phyloP scores from a whole-genome alignment of 2,888 invertebrate species.

The Dolichopus griseipennis region DNA sequence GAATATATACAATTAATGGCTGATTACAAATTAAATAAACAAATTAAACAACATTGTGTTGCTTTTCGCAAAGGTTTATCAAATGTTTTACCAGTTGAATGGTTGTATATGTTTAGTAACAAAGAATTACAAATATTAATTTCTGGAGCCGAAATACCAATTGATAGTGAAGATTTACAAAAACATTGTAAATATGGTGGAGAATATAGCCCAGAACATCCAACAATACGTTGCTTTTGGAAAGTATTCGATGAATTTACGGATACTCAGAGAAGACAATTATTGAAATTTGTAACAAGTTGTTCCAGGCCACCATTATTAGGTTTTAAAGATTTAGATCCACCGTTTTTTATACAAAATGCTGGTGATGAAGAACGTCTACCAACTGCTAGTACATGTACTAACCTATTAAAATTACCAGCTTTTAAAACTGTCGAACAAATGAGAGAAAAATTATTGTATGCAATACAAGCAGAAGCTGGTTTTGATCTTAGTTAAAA shows the following conservation, averaged over 20 bases:
- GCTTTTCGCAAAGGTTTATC: slow-evolving; percentile 85
- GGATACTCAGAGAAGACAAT: slow-evolving; percentile 72
- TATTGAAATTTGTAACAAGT: slow-evolving; percentile 96
- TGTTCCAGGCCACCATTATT: slow-evolving; percentile 93
- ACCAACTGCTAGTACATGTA: slow-evolving; percentile 95
- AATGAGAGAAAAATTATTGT: slow-evolving; percentile 73
- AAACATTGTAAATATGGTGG: slow-evolving; percentile 82
- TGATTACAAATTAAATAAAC: slow-evolving; percentile 89
- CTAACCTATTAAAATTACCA: slow-evolving; percentile 94
- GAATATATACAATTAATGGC: slow-evolving; percentile 96
- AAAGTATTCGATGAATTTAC: slow-evolving; percentile 72
- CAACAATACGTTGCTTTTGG: slow-evolving; percentile 85
- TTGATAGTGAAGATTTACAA: slow-evolving; percentile 83
- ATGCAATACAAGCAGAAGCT: slow-evolving; percentile 89
- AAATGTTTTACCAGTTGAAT: slow-evolving; percentile 82
- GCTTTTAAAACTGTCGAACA: slow-evolving; percentile 71
- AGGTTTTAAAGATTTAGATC: slow-evolving; percentile 95
- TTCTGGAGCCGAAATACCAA: slow-evolving; percentile 88
- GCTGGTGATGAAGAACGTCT: slow-evolving; percentile 83
- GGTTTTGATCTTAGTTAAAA: slow-evolving; percentile 89
- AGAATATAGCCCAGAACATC: slow-evolving; percentile 73
- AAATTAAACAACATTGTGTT: slow-evolving; percentile 74
- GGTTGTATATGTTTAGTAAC: slow-evolving; percentile 90
- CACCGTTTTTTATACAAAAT: slow-evolving; percentile 92
- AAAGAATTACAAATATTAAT: slow-evolving; percentile 94